Evolutionary conservation across 2,888 invertebrate species (phyloP), one percentile per base, ranked within the genome.

Genomic region (Empis livida): DNA sequence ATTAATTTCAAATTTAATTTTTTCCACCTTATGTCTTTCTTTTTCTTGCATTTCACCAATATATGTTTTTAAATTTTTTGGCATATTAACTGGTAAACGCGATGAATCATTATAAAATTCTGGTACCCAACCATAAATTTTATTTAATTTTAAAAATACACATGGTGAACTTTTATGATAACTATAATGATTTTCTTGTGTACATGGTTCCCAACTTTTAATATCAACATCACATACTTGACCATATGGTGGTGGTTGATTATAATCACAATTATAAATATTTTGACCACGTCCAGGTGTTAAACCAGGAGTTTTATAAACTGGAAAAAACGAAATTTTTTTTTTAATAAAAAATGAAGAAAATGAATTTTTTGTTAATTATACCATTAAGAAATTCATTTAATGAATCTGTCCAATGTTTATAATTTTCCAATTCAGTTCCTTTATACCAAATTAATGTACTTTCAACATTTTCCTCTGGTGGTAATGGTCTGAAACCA

Each of bases 381-480:
- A n/a, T 68, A 93, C 93, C 81, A 63, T 79, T 78, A 49, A 94
- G 73, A 66, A 90, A 93, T 11, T 76, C 64, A 47, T 82, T 78
- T 42, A 92, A 67, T 48, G 84, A 77, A 20, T 83, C 74, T 17
- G 80, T 82, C 91, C 92, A 92, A 61, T 80, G 79, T 54, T 79
- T 74, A 61, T 82, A 87, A 62, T 86, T 86, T 43, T 78, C 78
- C 47, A 75, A 75, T 51, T 84, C 81, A 14, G 86, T 84, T 39
- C 86, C 88, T 64, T 84, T 84, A 73, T 93, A 95, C 86, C 93
- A 90, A 67, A 99, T 92, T 54, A 99, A 77, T 32, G 95, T 94
- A 65, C 94, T 95, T 58, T 92, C 90, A 40, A 91, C 85, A 64
- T 94, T 91, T 37, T 78, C 77, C 47, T 77, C 75, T 40, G 86